Conservation (phyloP, 53 echinoderm and acorn worm species). For the Antedon mediterranea region DNA sequence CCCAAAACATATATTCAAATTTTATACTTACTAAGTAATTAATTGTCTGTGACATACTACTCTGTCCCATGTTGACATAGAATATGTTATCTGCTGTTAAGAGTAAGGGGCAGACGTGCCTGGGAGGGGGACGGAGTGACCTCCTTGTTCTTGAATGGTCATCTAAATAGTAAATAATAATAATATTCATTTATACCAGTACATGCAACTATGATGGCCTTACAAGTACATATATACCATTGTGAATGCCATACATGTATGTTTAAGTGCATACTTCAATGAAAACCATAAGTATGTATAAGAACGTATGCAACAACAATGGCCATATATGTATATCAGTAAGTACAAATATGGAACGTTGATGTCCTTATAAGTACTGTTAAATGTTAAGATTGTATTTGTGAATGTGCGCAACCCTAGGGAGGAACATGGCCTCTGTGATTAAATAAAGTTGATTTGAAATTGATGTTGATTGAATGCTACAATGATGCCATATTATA, state of each 20-base stretch:
- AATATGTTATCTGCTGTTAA: constrained; percentile 81
- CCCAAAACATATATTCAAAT: no score
- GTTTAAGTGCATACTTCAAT: no score
- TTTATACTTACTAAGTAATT: constrained; percentile 81
- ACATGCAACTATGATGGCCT: no score
- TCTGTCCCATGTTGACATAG: constrained; percentile 68
- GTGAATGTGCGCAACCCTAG: background rate
- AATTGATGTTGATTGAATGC: no score
- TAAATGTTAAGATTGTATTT: background rate
- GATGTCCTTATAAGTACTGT: background rate
- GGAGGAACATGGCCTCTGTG: no score
- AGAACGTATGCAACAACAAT: no score
- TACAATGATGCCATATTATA: no score
- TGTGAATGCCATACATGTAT: background rate
- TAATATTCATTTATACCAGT: background rate
- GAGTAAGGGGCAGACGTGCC: constrained; percentile 43
- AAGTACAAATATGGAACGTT: constrained; percentile 15
- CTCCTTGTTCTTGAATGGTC: background rate
- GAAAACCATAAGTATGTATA: background rate
- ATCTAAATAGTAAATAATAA: background rate
- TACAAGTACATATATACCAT: no score
- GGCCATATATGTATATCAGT: no score
- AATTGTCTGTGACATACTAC: constrained; percentile 59
- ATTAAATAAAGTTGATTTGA: no score
- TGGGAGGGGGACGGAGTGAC: background rate